These are phyloP conservation scores for Syngnathus acus DNA, from an alignment of 2,797 vertebrate genomes.

Conservation along the genomic window DNA sequence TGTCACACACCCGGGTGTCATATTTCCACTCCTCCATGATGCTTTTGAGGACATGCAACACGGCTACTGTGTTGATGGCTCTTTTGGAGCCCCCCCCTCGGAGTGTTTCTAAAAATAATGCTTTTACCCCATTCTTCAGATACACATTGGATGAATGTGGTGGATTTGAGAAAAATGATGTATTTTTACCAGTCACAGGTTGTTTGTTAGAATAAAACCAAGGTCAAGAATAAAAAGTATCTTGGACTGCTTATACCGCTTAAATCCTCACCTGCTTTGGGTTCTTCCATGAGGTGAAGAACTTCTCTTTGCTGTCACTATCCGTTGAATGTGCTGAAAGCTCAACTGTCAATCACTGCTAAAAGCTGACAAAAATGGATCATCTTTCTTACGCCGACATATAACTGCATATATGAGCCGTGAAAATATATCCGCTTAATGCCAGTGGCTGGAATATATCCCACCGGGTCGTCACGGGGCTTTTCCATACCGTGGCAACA, in stretches of 20 bases:
- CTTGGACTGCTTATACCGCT: not conserved
- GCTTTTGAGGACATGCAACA: conserved; percentile 6
- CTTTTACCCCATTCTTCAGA: not conserved
- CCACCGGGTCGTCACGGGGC: too few species aligned
- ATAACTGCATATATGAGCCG: not conserved
- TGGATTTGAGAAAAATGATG: not conserved
- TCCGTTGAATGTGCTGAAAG: not conserved
- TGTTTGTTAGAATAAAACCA: not conserved
- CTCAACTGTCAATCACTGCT: not conserved
- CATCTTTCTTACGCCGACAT: not conserved
- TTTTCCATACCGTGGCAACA: not conserved
- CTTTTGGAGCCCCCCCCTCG: conserved; percentile 9
- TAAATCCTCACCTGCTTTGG: not conserved
- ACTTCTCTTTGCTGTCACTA: not conserved
- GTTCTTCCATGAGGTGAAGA: not conserved
- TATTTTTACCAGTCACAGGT: not conserved
- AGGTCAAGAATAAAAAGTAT: not conserved
- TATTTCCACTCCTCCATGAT: conserved; percentile 9
- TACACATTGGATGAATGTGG: not conserved
- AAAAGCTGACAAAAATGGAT: not conserved
- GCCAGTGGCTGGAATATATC: too few species aligned
- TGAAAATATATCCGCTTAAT: too few species aligned
- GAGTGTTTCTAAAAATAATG: conserved; percentile 7
- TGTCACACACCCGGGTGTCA: conserved; percentile 4
- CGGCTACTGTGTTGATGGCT: conserved; percentile 31